A percentile compares a stretch with the other conserved stretches of the same genome.
Evolutionary conservation across 2,797 vertebrate genomes (phyloP).

Genomic region (Epinephelus malabaricus): DNA sequence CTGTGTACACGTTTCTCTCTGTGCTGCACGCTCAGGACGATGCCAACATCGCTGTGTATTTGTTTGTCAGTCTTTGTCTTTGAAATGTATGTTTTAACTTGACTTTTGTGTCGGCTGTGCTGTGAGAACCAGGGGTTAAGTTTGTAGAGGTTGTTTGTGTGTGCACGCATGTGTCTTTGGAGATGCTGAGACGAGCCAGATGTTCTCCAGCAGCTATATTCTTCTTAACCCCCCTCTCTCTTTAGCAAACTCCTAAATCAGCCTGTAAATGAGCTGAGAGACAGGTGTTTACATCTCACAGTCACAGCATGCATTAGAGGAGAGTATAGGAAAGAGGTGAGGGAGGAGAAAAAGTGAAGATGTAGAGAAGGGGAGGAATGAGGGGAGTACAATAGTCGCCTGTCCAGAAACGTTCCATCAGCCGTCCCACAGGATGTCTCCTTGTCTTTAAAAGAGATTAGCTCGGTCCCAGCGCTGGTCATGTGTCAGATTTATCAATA

Average conservation of each 20-base stretch:
- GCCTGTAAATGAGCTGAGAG: slow-evolving; percentile 61
- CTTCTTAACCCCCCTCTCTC: slow-evolving; percentile 30
- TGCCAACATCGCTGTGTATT: neutral
- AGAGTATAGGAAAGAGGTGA: slow-evolving; percentile 19
- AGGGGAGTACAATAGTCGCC: slow-evolving; percentile 25
- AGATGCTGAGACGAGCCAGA: slow-evolving; percentile 56
- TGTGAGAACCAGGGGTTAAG: slow-evolving; percentile 1
- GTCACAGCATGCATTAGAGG: slow-evolving; percentile 29
- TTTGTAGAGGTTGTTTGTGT: slow-evolving; percentile 20
- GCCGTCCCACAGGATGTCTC: slow-evolving; percentile 24
- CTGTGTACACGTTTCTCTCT: neutral
- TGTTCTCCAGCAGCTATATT: slow-evolving; percentile 58
- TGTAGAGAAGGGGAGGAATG: slow-evolving; percentile 8
- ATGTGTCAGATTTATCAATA: slow-evolving; percentile 45
- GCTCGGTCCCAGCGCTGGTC: slow-evolving; percentile 1
- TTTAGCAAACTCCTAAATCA: slow-evolving; percentile 64
- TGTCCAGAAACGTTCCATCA: slow-evolving; percentile 46
- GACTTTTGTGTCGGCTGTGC: neutral
- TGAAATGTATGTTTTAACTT: neutral
- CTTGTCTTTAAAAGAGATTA: slow-evolving; percentile 46
- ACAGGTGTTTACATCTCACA: slow-evolving; percentile 66
- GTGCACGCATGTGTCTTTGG: slow-evolving; percentile 11
- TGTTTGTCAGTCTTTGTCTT: neutral
- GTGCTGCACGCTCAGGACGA: neutral
- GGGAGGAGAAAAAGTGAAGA: slow-evolving; percentile 5